Conservation (phyloP, 2,888 invertebrate genomes). For the Sthenelais limicola region DNA sequence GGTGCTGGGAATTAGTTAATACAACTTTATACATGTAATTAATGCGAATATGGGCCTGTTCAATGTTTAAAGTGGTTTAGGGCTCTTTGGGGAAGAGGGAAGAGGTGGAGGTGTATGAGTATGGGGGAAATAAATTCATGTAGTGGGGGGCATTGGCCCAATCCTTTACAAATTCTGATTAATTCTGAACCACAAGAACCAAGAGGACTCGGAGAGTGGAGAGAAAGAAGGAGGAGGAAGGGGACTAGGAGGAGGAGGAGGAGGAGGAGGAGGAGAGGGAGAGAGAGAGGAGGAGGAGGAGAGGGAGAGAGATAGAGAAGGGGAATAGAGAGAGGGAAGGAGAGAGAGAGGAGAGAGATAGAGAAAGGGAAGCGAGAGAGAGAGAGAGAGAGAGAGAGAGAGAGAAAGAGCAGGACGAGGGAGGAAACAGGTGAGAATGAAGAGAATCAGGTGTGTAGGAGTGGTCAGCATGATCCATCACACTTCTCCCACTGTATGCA, state of each 20-base stretch:
- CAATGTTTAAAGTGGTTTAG: no score
- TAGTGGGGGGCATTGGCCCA: no score
- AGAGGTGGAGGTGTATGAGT: no score
- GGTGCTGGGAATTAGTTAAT: no score
- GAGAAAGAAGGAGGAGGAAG: constrained; percentile 10
- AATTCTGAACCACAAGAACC: no score
- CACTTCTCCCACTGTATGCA: no score
- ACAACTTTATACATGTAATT: no score
- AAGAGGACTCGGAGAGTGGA: background rate
- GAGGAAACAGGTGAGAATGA: background rate
- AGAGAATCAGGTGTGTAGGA: background rate
- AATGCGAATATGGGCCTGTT: no score
- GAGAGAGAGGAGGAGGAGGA: background rate
- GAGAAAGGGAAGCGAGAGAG: background rate
- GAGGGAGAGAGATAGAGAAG: background rate
- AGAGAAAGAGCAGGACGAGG: background rate
- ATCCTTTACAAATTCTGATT: no score
- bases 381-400: background rate
- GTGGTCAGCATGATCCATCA: no score
- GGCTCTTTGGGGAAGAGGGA: no score
- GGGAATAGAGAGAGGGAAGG: background rate
- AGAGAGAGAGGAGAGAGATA: background rate
- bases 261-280: background rate
- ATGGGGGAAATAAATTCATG: no score
- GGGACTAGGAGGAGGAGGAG: background rate